These are phyloP conservation scores for Upupa epops DNA, from an alignment of 2,113 vertebrate genomes.

Conservation along the genomic window DNA sequence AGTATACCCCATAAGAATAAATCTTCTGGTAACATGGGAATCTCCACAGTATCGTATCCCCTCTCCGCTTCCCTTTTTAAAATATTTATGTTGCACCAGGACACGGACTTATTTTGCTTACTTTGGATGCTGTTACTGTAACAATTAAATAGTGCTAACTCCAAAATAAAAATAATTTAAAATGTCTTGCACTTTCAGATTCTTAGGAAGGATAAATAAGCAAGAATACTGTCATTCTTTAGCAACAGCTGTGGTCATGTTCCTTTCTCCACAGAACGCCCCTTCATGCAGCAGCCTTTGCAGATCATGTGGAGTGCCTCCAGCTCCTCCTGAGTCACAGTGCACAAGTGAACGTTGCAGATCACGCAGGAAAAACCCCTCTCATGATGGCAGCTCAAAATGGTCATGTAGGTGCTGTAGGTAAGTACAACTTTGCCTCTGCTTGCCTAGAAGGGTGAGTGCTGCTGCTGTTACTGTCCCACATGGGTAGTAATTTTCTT, in stretches of 20 bases:
- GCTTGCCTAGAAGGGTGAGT: background rate
- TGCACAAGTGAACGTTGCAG: conserved; percentile 80
- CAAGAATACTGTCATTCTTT: background rate
- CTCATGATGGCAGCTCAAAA: conserved; percentile 91
- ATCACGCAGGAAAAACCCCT: conserved; percentile 82
- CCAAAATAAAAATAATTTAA: background rate
- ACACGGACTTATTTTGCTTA: background rate
- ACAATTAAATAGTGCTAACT: background rate
- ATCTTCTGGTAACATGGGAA: background rate
- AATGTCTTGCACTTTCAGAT: background rate
- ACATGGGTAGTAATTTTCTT: rapidly evolving
- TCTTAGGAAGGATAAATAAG: background rate
- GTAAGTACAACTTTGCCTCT: conserved; percentile 66
- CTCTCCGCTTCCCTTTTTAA: background rate
- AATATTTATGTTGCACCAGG: background rate
- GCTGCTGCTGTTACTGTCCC: background rate
- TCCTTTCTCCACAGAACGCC: conserved; percentile 78
- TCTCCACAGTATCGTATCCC: background rate
- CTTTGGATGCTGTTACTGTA: background rate
- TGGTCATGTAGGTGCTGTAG: conserved; percentile 81
- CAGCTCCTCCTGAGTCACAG: conserved; percentile 90
- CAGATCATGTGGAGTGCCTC: conserved; percentile 88
- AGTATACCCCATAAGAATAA: background rate
- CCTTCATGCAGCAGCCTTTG: conserved; percentile 92
- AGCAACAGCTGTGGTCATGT: background rate